phyloP scores from a whole-genome alignment of 2,797 vertebrate species.

The Pterois miles region DNA sequence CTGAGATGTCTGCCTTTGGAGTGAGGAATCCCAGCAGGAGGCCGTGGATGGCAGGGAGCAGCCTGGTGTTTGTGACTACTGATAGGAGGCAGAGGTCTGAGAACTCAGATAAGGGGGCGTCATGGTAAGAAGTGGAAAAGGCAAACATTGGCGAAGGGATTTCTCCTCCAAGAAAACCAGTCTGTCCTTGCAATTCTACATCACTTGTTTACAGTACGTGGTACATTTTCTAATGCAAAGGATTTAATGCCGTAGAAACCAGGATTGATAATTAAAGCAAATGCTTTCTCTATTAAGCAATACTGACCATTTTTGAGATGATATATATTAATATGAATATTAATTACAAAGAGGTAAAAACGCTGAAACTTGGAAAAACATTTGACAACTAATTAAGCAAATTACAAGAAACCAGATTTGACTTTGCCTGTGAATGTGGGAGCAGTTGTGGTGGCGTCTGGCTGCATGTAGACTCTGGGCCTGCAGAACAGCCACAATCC shows the following conservation, averaged over 20 bases:
- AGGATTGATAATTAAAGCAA: no score
- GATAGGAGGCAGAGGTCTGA: slow-evolving; percentile 25
- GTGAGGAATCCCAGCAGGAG: slow-evolving; percentile 42
- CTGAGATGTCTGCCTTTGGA: slow-evolving; percentile 36
- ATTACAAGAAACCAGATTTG: slow-evolving; percentile 61
- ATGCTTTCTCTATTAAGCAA: no score
- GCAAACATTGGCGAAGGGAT: slow-evolving; percentile 6
- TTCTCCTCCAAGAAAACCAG: neutral
- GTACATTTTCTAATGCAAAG: no score
- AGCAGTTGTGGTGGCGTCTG: slow-evolving; percentile 42
- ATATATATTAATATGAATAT: no score
- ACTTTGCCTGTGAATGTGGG: slow-evolving; percentile 75
- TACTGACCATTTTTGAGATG: no score
- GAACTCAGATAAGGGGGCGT: slow-evolving; percentile 24
- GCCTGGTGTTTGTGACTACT: slow-evolving; percentile 26
- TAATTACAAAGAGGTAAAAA: neutral
- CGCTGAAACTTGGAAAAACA: neutral
- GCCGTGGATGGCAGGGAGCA: slow-evolving; percentile 34
- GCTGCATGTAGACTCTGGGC: slow-evolving; percentile 69
- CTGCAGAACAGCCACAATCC: slow-evolving; percentile 86
- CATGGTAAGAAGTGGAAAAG: neutral
- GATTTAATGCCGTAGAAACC: no score
- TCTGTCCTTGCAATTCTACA: neutral
- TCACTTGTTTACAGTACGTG: neutral
- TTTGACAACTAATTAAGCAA: neutral